Base-by-base conservation (phyloP, 2,888 invertebrate species). In the Sarcophaga variegata region DNA sequence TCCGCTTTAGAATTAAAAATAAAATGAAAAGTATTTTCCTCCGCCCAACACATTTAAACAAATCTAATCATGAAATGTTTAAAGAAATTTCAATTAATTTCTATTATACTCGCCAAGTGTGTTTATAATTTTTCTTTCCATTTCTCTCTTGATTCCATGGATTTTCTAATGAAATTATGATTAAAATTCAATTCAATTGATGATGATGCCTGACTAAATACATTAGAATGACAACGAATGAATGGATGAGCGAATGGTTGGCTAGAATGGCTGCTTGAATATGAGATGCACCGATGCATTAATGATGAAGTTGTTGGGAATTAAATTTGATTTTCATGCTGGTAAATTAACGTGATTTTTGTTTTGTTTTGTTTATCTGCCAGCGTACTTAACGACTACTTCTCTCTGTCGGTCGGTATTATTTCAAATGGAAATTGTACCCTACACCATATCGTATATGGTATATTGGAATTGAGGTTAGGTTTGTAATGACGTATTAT, bases 331-430 rank as follows among this genome's bases (percentile, higher is more conserved):
- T 54, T 54, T 54, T 54, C 37, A 54, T 45, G 59, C 14, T 67
- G 27, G 54, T 76, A 59, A 54, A 54, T 76, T 66, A 27, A 27
- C 37, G 10, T 37, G 47, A 64, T 66, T 27, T 76, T 54, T 17
- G 4, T 54, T 37, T 37, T 37, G 37, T 37, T 37, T 37, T 37
- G 37, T 37, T 37, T 37, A 37, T 37, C 37, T 37, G 37, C 10
- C 37, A 37, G 37, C 10, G 10, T 37, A 37, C 37, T 37, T 37
- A 37, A 37, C 10, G 37, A 37, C 37, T 37, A 37, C 37, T 37
- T 37, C 37, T 8, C 37, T 37, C 37, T 37, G 37, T 37, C 6
- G 37, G 37, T 37, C 10, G 37, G 37, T 10, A 10, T 37, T 37
- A 37, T 37, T 37, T 37, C 10, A 37, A 37, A 37, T 37, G 10